Conservation (phyloP, 1,140 invertebrate species). For the Temnothorax curvispinosus region DNA sequence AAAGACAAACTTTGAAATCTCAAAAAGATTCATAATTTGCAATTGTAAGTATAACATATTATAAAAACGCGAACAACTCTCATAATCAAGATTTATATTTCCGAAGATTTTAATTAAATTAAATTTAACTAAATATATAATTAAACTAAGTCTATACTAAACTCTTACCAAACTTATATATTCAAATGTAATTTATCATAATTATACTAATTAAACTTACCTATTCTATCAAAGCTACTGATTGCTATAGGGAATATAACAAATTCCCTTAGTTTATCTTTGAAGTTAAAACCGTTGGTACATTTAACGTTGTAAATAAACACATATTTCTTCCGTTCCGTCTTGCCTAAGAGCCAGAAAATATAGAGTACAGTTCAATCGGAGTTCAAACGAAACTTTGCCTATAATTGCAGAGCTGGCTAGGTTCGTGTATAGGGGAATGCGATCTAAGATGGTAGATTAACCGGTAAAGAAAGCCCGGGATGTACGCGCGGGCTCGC, state of each 20-base stretch:
- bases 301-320: neutral
- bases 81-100: neutral
- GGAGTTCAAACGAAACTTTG: slow-evolving; percentile 53
- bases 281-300: neutral
- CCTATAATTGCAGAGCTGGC: slow-evolving; percentile 35
- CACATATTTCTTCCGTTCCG: neutral
- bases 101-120: neutral
- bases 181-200: neutral
- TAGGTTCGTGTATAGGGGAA: slow-evolving; percentile 58
- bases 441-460: slow-evolving; percentile 79
- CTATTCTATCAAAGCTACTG: neutral
- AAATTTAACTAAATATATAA: neutral
- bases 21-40: neutral
- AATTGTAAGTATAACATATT: neutral
- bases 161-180: neutral
- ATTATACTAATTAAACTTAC: neutral
- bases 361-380: slow-evolving; percentile 23
- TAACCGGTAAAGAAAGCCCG: slow-evolving; percentile 75
- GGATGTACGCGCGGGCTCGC: slow-evolving; percentile 43
- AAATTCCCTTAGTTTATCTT: neutral
- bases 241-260: neutral
- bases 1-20: neutral
- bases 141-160: neutral
- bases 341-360: neutral
- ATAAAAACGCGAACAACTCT: neutral